Evolutionary conservation across 2,113 vertebrate genomes (phyloP).

Genomic region (Pseudorectes ferrugineus): DNA sequence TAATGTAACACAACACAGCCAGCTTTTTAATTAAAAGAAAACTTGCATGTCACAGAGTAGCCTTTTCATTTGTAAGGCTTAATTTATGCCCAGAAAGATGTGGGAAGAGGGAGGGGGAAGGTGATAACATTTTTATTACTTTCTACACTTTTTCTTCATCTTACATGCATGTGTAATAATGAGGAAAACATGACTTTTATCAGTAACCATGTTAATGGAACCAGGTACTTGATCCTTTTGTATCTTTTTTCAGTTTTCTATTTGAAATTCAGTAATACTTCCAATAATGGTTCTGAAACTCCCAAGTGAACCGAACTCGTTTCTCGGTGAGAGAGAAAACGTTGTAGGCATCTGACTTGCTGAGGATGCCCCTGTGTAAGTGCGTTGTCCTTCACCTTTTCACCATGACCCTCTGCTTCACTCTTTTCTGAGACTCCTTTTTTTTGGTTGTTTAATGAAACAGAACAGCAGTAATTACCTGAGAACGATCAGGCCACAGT

Average conservation of each 20-base stretch:
- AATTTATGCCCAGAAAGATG: constrained; percentile 70
- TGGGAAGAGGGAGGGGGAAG: constrained; percentile 59
- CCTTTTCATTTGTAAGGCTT: constrained; percentile 72
- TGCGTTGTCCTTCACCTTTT: not conserved
- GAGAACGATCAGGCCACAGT: not conserved
- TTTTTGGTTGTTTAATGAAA: not conserved
- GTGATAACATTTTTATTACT: constrained; percentile 73
- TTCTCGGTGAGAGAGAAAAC: constrained; percentile 35
- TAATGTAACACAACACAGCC: constrained; percentile 77
- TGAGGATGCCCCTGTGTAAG: constrained; percentile 17
- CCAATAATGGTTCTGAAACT: constrained; percentile 52
- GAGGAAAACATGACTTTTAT: constrained; percentile 74
- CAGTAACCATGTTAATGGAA: constrained; percentile 75
- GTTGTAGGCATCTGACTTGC: not conserved
- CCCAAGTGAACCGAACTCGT: not conserved
- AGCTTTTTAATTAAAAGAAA: constrained; percentile 79
- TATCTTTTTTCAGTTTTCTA: constrained; percentile 73
- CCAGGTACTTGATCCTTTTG: constrained; percentile 69
- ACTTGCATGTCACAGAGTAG: constrained; percentile 90
- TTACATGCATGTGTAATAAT: constrained; percentile 75
- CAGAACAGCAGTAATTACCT: not conserved
- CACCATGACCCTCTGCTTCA: constrained; percentile 6
- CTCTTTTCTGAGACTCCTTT: not conserved
- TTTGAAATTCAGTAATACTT: constrained; percentile 63
- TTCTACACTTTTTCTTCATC: constrained; percentile 75